Conservation (phyloP, 37 sponge, comb jelly and placozoan genomes). For the Geodia barretti region DNA sequence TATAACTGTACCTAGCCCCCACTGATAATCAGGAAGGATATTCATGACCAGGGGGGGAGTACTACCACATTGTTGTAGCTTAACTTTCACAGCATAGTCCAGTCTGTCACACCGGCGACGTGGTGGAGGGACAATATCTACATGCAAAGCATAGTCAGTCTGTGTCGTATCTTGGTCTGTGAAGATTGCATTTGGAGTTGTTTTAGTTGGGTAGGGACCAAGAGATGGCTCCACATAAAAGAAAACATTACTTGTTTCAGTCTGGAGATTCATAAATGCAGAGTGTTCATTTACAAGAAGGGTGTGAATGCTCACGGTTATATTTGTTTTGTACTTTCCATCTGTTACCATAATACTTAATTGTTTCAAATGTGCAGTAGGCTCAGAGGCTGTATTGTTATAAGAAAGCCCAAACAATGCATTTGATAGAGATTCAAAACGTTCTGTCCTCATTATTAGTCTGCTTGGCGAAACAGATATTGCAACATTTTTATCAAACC, state of each 20-base stretch:
- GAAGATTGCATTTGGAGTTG: constrained; percentile 11
- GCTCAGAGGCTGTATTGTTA: constrained; percentile 25
- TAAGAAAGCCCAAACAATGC: constrained; percentile 16
- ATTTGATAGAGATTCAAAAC: constrained; percentile 2
- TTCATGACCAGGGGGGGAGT: constrained; percentile 6
- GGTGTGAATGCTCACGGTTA: constrained; percentile 4
- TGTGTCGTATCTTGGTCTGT: constrained; percentile 44
- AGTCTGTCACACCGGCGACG: constrained; percentile 47
- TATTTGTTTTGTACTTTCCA: neutral
- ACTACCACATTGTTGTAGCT: constrained; percentile 29
- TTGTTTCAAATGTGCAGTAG: neutral
- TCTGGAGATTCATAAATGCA: constrained; percentile 16
- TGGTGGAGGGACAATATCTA: constrained; percentile 17
- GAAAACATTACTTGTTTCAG: constrained; percentile 2
- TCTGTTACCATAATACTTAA: constrained; percentile 22
- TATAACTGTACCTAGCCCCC: constrained; percentile 26
- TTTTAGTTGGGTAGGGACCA: neutral
- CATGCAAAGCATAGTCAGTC: constrained; percentile 21
- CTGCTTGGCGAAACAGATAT: neutral
- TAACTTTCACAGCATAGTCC: constrained; percentile 37
- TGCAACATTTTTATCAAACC: neutral
- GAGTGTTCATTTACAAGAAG: constrained; percentile 26
- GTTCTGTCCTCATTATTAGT: neutral
- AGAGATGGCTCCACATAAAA: constrained; percentile 31
- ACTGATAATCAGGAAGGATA: constrained; percentile 37